phyloP scores from a whole-genome alignment of 2,113 vertebrate genomes.

The Sterna hirundo region DNA sequence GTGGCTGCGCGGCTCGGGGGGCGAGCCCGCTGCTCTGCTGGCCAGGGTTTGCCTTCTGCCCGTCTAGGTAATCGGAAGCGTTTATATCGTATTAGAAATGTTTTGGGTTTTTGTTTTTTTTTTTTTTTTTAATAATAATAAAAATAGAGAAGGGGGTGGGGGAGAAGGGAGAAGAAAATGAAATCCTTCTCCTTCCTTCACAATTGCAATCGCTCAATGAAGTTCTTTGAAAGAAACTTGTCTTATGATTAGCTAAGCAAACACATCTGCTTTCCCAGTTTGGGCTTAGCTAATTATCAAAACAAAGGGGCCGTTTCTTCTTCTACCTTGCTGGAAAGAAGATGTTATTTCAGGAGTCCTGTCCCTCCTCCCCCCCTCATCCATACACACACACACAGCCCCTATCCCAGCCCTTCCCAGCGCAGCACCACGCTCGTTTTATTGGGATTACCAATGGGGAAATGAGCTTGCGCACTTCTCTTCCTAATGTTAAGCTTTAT shows the following conservation, averaged over 20 bases:
- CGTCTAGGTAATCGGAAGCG: slow-evolving; percentile 38
- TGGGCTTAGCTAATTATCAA: slow-evolving; percentile 78
- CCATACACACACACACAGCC: not conserved
- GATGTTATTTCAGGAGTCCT: slow-evolving; percentile 78
- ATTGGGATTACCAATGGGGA: slow-evolving; percentile 80
- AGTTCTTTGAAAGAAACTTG: slow-evolving; percentile 75
- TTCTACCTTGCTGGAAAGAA: slow-evolving; percentile 76
- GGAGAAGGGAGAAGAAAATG: not conserved
- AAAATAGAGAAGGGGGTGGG: not conserved
- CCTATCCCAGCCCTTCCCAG: slow-evolving; percentile 58
- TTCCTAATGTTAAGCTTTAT: slow-evolving; percentile 76
- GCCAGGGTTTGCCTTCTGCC: slow-evolving; percentile 16
- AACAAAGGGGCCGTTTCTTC: slow-evolving; percentile 75
- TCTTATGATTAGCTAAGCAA: slow-evolving; percentile 81
- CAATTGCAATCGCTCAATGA: slow-evolving; percentile 56
- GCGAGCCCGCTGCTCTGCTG: not conserved
- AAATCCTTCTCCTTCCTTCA: not conserved
- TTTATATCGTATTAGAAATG: not conserved
- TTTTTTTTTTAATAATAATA: not conserved
- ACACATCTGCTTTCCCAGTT: slow-evolving; percentile 81
- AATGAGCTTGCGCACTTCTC: slow-evolving; percentile 75
- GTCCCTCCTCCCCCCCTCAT: not conserved
- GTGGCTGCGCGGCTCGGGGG: not conserved
- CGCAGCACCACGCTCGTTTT: slow-evolving; percentile 68
- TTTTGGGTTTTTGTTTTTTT: not conserved